Evolutionary conservation across 2,888 invertebrate species (phyloP), one percentile per base, ranked within the genome.

Genomic region (Agrotis exclamationis): DNA sequence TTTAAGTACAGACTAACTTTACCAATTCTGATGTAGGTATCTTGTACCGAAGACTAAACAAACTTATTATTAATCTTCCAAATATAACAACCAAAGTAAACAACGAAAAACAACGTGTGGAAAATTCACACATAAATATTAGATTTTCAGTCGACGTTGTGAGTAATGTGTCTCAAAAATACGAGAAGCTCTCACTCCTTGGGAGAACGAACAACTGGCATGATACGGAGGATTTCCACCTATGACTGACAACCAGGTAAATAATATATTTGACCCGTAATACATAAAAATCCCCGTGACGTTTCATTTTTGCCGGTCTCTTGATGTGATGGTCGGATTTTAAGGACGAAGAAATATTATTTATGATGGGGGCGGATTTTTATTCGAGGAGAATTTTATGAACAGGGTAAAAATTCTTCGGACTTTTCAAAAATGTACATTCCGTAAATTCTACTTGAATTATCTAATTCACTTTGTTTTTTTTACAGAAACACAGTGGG

Each of bases 241-340:
- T 53, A 76, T 70, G 59, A 76, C 51, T 80, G 71, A 59, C 81
- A 76, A 3, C 13, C 51, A 53, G 24, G 33, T 81, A 56, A 70
- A 81, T 77, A 76, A 77, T 81, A 70, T 76, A 77, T 77, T 56
- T 60, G 81, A 51, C 76, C 81, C 58, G 76, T 44, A 80, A 74
- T 60, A 56, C 47, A 51, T 60, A n/a, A 72, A 74, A 62, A 57
- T 59, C 24, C 18, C 3, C 63, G 45, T 73, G 74, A 79, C 53
- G 62, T 22, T 53, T 74, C 53, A 59, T 63, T 64, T 79, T 63
- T 56, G 7, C 18, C 18, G 13, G 53, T 54, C 53, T 6, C 39
- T 28, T 75, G 39, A 54, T 71, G 39, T 13, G 14, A 62, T 39
- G 14, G 1, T 7, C n/a, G 33, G 13, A 54, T 75, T 22, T 18